Evolutionary conservation across 1,140 invertebrate genomes (phyloP), one percentile per base, ranked within the genome.

Genomic region (Eriosoma lanigerum): DNA sequence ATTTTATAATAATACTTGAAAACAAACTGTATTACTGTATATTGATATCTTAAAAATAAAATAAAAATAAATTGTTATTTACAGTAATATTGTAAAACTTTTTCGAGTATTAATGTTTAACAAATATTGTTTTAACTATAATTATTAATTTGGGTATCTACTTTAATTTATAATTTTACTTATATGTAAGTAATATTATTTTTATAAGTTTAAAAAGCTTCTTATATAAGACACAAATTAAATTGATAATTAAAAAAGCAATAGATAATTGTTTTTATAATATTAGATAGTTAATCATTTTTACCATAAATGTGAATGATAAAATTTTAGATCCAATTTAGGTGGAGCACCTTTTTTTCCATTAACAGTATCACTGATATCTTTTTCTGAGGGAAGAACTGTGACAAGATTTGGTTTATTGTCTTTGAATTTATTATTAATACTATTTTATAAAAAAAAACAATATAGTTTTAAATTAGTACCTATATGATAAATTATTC

Each of bases 251-350:
- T 72, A 52, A 70, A 70, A 72, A 72, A 52, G 44, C 66, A 68
- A 68, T 68, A 48, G 46, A 48, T 48, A 48, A 26, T 48, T 68
- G n/a, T n/a, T 48, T 48, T 48, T 46, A 48, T 52, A 72, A 50
- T 72, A 72, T 29, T 9, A 52, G 68, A 72, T 72, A 72, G 13
- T n/a, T 52, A 21, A 72, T 72, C 24, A 1, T 17, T 76, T 54
- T 72, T 81, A 81, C 80, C 80, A 81, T 21, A 81, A 56, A 72
- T 72, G 21, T 8, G 80, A 70, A 72, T 81, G 80, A 52, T 81
- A 24, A 72, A 81, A 81, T 48, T 81, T 81, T 0, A 81, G 21
- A 72, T 81, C 80, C 48, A 81, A 58, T 72, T 72, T 68, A 6
- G 64, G 64, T 3, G 80, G 80, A 72, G 50, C 66, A 5, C 52